phyloP scores from a whole-genome alignment of 1,140 invertebrate species.

The Drosophila erecta region DNA sequence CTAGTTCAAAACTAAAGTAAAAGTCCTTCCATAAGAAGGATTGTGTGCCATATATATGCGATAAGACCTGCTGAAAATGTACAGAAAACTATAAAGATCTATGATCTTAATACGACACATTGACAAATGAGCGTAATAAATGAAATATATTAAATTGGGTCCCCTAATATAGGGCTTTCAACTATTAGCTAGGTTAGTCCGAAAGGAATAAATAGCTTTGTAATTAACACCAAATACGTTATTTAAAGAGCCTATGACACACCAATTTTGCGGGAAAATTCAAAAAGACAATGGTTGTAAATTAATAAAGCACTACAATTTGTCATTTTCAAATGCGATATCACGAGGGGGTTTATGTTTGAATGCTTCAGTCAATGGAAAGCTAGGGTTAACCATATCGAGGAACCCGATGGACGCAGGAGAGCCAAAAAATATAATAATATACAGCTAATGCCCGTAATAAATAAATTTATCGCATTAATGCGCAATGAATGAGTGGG shows the following conservation, averaged over 20 bases:
- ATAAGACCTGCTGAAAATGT: no score
- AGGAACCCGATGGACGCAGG: not conserved
- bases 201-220: not conserved
- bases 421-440: constrained; percentile 26
- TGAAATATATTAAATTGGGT: not conserved
- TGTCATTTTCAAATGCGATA: not conserved
- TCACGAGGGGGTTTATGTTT: not conserved
- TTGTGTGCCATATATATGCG: no score
- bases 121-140: not conserved
- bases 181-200: not conserved
- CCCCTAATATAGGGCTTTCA: not conserved
- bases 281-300: not conserved
- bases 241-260: no score
- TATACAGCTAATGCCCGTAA: constrained; percentile 54
- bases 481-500: constrained; percentile 61
- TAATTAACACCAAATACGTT: not conserved
- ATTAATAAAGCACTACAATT: not conserved
- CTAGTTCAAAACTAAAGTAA: not conserved
- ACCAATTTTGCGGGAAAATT: no score
- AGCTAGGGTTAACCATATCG: not conserved
- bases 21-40: not conserved
- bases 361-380: not conserved
- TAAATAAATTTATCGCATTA: constrained; percentile 71
- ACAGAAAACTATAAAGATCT: no score
- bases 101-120: no score